Base-by-base conservation (phyloP, 2,888 invertebrate genomes). In the Caenorhabditis macrosperma region DNA sequence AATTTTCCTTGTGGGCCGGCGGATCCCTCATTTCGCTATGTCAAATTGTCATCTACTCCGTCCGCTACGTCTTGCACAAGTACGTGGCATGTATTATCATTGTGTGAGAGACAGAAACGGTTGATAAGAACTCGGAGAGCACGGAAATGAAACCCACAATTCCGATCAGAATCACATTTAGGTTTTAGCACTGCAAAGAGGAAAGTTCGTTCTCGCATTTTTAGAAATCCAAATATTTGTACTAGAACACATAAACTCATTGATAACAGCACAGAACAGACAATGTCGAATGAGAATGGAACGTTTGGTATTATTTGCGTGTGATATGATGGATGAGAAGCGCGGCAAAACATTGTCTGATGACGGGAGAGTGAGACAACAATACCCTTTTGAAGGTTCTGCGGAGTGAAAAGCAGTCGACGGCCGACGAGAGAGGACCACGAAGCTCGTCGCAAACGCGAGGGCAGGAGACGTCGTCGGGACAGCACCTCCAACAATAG, bases 1-100 rank as follows among this genome's bases (percentile, higher is more conserved):
- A 88, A 84, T 84, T 89, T 38, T 89, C 89, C 6, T 79, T 89
- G 22, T 89, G 85, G 85, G 84, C 88, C 22, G 89, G 89, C 20
- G 87, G 86, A 30, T 86, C 86, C 17, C 74, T 88, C 20, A 86
- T 89, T 68, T 88, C 89, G 1, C 52, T 88, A 7, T 79, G 81
- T 59, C 89, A 89, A 71, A 57, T 89, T 33, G 48, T 87, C 61
- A 82, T 88, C 74, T 88, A 87, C 68, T 28, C 67, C 20, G 52
- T 48, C n/a, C 60, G 83, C 3, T 76, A 69, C 52, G 55, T 76
- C 38, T 38, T 72, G 33, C 76, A 76, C 55, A 75, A 59, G 75
- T 80, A 60, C 66, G 61, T 69, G 67, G 61, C 64, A 55, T 46
- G 64, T 63, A 55, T 72, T 72, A 72, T 72, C 72, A 64, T 55